These are phyloP conservation scores for Dolichopus griseipennis DNA, from an alignment of 2,888 invertebrate species.

Conservation along the genomic window DNA sequence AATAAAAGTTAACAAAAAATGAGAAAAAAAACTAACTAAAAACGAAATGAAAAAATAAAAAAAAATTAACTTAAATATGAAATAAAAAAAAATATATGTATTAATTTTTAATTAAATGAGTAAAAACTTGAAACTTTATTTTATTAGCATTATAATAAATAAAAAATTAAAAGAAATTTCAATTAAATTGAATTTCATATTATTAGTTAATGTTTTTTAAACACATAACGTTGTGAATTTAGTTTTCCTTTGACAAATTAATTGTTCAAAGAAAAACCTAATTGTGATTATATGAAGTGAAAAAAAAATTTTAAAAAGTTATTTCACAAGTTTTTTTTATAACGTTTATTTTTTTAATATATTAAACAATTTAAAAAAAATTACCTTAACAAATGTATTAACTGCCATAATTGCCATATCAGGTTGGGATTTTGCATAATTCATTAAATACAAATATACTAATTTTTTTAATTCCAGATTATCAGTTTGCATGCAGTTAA, in stretches of 20 bases:
- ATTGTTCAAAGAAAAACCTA: background rate
- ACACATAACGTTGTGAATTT: slow-evolving; percentile 21
- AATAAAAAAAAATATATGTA: too few species aligned
- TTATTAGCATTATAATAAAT: too few species aligned
- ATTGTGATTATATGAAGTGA: background rate
- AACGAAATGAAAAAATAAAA: background rate
- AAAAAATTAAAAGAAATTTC: background rate
- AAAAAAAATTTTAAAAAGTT: slow-evolving; percentile 9
- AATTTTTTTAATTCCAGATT: slow-evolving; percentile 97
- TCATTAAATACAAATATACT: slow-evolving; percentile 98
- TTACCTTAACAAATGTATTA: slow-evolving; percentile 98
- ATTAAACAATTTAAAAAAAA: slow-evolving; percentile 5
- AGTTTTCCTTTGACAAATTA: slow-evolving; percentile 15
- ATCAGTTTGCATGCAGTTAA: slow-evolving; percentile 99
- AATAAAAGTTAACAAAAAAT: background rate
- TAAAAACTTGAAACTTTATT: too few species aligned
- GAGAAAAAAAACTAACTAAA: background rate
- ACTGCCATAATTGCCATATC: slow-evolving; percentile 99
- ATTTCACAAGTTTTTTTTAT: background rate
- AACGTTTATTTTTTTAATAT: background rate
- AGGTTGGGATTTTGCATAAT: slow-evolving; percentile 99
- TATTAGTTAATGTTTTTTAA: background rate
- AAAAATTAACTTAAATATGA: too few species aligned
- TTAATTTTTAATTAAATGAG: too few species aligned
- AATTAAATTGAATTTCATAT: background rate